Percentiles rank a stretch among this genome's conserved stretches.
Evolutionary conservation across 2,888 invertebrate genomes (phyloP).

Genomic region (Oxycera nigricornis): DNA sequence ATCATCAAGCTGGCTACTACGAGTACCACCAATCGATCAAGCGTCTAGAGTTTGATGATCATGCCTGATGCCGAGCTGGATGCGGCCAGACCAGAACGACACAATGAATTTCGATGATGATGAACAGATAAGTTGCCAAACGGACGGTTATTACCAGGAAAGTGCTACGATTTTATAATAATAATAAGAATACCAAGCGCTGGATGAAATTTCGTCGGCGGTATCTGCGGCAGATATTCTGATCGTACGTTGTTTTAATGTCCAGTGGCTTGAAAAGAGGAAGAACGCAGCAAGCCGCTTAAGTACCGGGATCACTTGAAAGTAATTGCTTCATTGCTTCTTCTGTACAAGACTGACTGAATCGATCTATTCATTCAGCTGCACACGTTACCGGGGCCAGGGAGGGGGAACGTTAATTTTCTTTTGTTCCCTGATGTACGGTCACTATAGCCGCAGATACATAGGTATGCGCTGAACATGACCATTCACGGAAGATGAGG

Average conservation of each 20-base stretch:
- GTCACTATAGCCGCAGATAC: too few species aligned
- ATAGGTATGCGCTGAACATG: background rate
- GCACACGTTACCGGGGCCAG: background rate
- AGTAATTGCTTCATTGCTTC: conserved; percentile 41
- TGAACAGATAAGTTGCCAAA: conserved; percentile 37
- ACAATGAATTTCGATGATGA: conserved; percentile 40
- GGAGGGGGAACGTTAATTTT: conserved; percentile 22
- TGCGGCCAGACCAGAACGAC: conserved; percentile 30
- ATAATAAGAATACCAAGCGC: conserved; percentile 3
- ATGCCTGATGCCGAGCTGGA: background rate
- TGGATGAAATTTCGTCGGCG: conserved; percentile 10
- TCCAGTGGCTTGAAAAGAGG: conserved; percentile 27
- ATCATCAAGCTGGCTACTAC: conserved; percentile 26
- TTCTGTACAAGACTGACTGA: conserved; percentile 1
- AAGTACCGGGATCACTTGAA: conserved; percentile 5
- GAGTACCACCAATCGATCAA: conserved; percentile 28
- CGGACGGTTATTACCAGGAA: conserved; percentile 37
- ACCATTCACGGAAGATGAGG: conserved; percentile 28
- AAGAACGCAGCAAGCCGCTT: background rate
- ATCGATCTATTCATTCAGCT: background rate
- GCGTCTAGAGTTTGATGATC: conserved; percentile 4
- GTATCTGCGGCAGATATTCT: conserved; percentile 8
- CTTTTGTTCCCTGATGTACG: conserved; percentile 26
- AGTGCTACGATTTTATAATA: conserved; percentile 33
- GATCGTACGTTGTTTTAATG: conserved; percentile 21